These are phyloP conservation scores for Heliothis peltigera DNA, from an alignment of 2,888 invertebrate species.

Conservation along the genomic window DNA sequence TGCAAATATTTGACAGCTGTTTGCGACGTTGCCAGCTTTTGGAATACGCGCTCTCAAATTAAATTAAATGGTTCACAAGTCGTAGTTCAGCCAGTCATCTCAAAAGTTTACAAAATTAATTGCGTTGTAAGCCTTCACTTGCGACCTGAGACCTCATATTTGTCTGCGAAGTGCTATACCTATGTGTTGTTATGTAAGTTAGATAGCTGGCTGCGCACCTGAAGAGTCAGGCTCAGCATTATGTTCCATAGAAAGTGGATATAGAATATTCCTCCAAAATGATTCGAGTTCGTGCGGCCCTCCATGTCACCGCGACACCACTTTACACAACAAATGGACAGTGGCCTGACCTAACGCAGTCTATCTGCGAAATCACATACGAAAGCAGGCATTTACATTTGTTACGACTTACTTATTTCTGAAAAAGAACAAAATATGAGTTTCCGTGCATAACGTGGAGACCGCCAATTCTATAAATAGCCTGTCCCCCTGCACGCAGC, in stretches of 20 bases:
- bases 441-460: neutral
- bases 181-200: neutral
- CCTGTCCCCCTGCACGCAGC: neutral
- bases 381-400: neutral
- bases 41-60: too few relatives aligned
- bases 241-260: too few relatives aligned
- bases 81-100: conserved; percentile 14
- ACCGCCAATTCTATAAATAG: neutral
- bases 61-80: conserved; percentile 34
- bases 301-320: too few relatives aligned
- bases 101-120: conserved; percentile 23
- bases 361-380: neutral
- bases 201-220: too few relatives aligned
- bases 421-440: neutral
- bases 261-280: too few relatives aligned
- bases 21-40: too few relatives aligned
- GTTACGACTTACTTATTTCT: neutral
- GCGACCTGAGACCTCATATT: neutral
- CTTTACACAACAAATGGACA: too few relatives aligned
- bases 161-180: neutral
- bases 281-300: too few relatives aligned
- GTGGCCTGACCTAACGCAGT: too few relatives aligned
- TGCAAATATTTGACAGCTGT: too few relatives aligned
- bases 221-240: too few relatives aligned
- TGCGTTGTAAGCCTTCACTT: neutral